Evolutionary conservation across 1,140 invertebrate genomes (phyloP).

Genomic region (Heliconius hewitsoni): DNA sequence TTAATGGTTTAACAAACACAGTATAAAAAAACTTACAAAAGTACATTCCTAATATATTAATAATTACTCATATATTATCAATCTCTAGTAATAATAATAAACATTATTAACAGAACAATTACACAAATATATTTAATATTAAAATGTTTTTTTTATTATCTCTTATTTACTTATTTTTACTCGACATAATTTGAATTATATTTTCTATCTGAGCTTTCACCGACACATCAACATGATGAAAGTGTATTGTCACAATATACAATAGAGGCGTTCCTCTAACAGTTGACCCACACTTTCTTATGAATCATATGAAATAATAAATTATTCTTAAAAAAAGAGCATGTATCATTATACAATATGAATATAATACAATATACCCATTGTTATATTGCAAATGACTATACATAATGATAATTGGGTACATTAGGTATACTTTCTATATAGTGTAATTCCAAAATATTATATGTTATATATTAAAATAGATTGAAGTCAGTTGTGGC

Average conservation of each 20-base stretch:
- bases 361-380: neutral
- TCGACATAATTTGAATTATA: neutral
- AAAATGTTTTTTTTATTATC: no score
- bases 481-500: no score
- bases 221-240: constrained; percentile 55
- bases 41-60: neutral
- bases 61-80: no score
- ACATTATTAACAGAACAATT: no score
- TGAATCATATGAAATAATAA: constrained; percentile 25
- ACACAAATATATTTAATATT: no score
- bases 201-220: constrained; percentile 53
- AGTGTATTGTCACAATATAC: constrained; percentile 61
- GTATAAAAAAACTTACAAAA: neutral
- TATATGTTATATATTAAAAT: no score
- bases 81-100: no score
- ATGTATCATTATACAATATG: neutral
- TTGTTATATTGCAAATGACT: neutral
- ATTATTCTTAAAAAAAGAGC: neutral
- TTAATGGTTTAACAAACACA: neutral
- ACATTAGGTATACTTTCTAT: neutral
- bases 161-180: neutral
- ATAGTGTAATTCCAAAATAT: no score
- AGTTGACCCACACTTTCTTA: constrained; percentile 47
- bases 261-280: constrained; percentile 47
- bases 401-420: neutral